Evolutionary conservation across 2,888 invertebrate genomes (phyloP), one percentile per base, ranked within the genome.

Genomic region (Eupithecia centaureata): DNA sequence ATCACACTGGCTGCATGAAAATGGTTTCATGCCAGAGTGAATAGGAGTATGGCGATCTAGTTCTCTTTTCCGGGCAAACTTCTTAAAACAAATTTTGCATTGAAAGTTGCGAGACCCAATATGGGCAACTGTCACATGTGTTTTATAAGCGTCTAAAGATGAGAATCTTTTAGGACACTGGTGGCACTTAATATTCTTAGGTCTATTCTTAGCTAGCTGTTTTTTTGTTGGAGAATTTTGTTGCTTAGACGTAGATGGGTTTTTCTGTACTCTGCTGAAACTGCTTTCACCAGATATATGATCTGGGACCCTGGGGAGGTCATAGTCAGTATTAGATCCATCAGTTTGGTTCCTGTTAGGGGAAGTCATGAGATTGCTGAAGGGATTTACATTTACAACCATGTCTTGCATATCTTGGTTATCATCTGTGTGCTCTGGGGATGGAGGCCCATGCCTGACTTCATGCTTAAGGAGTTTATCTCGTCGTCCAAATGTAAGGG

Each of bases 381-480:
- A 95, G 2, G 95, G 95, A 80, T 95, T 95, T 13, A 95, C 89
- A 85, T 89, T 94, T 18, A 95, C 94, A 51, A 95, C 94, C 94
- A 95, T 94, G 70, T 95, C 94, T 82, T 90, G 86, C 61, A 86
- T 85, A 66, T 92, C 89, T 71, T 84, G 85, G 58, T 88, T 87
- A 30, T 82, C 85, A 80, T 86, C 81, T 74, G 73, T 78, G 52
- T 79, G 78, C 60, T 86, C 84, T 33, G 87, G 84, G 64, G 83
- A 86, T 5, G 79, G 62, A 1, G 93, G 91, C 27, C 93, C 93
- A 86, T 96, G 96, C 63, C 94, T 89, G 65, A 95, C 94, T 82
- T 95, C 95, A 85, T 96, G 96, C 71, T 95, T 94, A 56, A 94
- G 80, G 15, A 96, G 87, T 86, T 96, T 96, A 83, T 96, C 96